Evolutionary conservation across 2,113 vertebrate species (phyloP).

Genomic region (Salvelinus alpinus): DNA sequence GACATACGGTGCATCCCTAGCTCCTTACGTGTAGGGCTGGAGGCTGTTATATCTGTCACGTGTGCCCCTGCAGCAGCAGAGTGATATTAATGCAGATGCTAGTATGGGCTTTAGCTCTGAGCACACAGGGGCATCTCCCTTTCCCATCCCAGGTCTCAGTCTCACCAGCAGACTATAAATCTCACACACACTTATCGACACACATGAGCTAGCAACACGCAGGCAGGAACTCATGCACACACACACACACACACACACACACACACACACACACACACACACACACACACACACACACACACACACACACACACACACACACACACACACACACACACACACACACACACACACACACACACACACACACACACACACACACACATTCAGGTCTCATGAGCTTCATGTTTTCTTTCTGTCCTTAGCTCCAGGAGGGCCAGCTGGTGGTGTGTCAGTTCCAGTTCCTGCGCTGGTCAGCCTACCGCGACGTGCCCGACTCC

Average conservation of each 20-base stretch:
- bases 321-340: no score
- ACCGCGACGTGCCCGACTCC: constrained; percentile 90
- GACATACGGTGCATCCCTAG: no score
- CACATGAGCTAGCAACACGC: no score
- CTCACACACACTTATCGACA: constrained; percentile 32
- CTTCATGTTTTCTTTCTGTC: background rate
- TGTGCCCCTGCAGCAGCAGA: constrained; percentile 9
- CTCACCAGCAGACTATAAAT: constrained; percentile 62
- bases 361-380: no score
- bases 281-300: no score
- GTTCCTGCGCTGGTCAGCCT: constrained; percentile 94
- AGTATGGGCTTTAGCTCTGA: constrained; percentile 57
- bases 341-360: no score
- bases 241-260: no score
- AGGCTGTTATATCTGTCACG: no score
- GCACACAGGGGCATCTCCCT: constrained; percentile 53
- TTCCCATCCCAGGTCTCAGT: constrained; percentile 28
- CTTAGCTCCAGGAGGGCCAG: constrained; percentile 90
- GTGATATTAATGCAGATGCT: constrained; percentile 35
- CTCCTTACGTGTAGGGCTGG: no score
- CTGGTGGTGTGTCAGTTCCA: constrained; percentile 94
- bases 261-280: no score
- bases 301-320: no score
- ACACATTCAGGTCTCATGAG: background rate
- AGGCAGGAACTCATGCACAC: no score